phyloP scores from a whole-genome alignment of 2,797 vertebrate genomes.

The Centroberyx gerrardi region DNA sequence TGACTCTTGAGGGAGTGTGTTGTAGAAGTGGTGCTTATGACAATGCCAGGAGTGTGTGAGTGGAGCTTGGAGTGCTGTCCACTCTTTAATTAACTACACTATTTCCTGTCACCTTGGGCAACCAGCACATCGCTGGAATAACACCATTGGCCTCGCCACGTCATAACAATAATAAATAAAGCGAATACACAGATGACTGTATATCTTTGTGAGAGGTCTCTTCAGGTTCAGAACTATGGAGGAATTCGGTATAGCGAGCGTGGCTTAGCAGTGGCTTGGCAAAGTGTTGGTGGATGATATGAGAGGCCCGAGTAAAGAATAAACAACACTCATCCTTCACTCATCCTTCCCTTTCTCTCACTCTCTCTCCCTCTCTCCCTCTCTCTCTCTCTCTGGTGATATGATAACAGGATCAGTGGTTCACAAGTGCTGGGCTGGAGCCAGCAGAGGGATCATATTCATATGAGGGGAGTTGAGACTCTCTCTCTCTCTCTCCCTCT shows the following conservation, averaged over 20 bases:
- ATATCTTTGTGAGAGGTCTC: conserved; percentile 4
- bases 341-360: conserved; percentile 43
- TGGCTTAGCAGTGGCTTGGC: too few relatives aligned
- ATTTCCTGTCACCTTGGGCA: conserved; percentile 70
- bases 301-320: conserved; percentile 43
- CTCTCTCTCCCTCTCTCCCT: conserved; percentile 39
- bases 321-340: conserved; percentile 38
- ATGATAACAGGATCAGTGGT: conserved; percentile 81
- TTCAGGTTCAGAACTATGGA: conserved; percentile 27
- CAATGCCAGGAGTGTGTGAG: conserved; percentile 76
- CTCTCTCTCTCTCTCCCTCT: conserved; percentile 36
- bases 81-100: conserved; percentile 77
- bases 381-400: conserved; percentile 37
- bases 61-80: conserved; percentile 77
- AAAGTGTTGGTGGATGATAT: conserved; percentile 14
- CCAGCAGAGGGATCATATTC: conserved; percentile 78
- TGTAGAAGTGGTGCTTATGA: conserved; percentile 77
- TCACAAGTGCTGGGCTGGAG: conserved; percentile 63
- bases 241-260: not conserved
- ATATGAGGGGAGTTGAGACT: conserved; percentile 72
- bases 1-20: conserved; percentile 79
- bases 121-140: conserved; percentile 55
- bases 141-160: conserved; percentile 25
- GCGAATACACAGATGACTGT: not conserved
- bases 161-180: conserved; percentile 49